phyloP scores from a whole-genome alignment of 2,888 invertebrate genomes.

The Lasioglossum figueresi region DNA sequence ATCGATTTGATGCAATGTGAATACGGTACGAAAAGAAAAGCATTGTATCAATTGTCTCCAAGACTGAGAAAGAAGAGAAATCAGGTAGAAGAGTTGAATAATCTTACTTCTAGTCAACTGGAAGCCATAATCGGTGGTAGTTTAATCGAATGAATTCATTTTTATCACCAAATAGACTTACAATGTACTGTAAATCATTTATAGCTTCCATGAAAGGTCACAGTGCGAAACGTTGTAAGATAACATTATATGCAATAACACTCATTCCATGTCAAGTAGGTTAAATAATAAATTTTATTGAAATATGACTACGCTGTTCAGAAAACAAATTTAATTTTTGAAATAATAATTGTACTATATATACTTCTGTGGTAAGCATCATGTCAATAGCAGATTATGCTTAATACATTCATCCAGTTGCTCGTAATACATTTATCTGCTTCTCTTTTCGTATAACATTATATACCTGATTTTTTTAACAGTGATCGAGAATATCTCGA shows the following conservation, averaged over 20 bases:
- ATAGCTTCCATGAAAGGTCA: conserved; percentile 18
- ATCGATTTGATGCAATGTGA: conserved; percentile 49
- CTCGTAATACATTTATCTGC: conserved; percentile 9
- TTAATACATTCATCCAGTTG: not conserved
- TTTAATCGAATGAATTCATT: conserved; percentile 55
- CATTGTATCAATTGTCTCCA: conserved; percentile 63
- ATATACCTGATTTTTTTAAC: not conserved
- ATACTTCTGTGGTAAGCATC: not conserved
- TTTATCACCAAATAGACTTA: conserved; percentile 11
- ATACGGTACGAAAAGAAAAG: conserved; percentile 56
- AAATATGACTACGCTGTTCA: conserved; percentile 12
- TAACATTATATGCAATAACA: conserved; percentile 32
- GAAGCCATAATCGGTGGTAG: conserved; percentile 76
- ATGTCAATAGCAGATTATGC: not conserved
- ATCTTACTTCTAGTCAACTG: conserved; percentile 76
- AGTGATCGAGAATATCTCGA: not conserved
- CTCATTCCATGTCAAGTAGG: conserved; percentile 49
- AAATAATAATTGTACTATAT: not conserved
- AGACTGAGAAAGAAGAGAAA: conserved; percentile 63
- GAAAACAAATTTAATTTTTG: not conserved
- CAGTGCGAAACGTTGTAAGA: conserved; percentile 15
- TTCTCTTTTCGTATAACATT: not conserved
- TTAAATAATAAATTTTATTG: conserved; percentile 38
- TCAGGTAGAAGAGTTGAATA: conserved; percentile 64
- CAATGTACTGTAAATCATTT: conserved; percentile 22